Conservation (phyloP, 2,797 vertebrate genomes). For the Siniperca obscura region DNA sequence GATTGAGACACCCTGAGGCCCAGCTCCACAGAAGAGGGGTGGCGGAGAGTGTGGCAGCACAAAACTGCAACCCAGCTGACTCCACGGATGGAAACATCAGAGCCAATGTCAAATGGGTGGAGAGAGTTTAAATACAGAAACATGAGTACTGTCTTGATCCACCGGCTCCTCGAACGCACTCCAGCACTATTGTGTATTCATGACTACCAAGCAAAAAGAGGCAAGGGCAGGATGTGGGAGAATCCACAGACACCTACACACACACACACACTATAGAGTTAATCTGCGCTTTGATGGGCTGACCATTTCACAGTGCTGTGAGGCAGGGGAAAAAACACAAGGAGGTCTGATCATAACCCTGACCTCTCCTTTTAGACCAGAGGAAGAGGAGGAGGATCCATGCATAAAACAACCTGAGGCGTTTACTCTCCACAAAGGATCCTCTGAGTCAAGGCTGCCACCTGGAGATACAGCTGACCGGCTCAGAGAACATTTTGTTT, state of each 20-base stretch:
- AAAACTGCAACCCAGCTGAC: constrained; percentile 18
- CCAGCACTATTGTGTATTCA: constrained; percentile 77
- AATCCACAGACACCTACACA: constrained; percentile 37
- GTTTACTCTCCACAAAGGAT: constrained; percentile 5
- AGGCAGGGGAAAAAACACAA: constrained; percentile 28
- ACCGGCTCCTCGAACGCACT: constrained; percentile 51
- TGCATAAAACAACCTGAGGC: constrained; percentile 29
- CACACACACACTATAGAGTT: constrained; percentile 12
- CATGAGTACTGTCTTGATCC: constrained; percentile 66
- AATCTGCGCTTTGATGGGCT: constrained; percentile 67
- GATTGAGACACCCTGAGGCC: constrained; percentile 40
- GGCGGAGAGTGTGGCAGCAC: not conserved
- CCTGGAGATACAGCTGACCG: constrained; percentile 1
- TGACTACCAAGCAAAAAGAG: constrained; percentile 58
- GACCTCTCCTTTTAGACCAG: constrained; percentile 46
- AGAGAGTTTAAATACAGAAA: constrained; percentile 72
- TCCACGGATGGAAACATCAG: constrained; percentile 61
- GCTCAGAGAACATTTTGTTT: not conserved
- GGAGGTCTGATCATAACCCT: constrained; percentile 47
- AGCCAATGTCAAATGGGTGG: constrained; percentile 74
- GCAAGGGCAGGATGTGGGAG: constrained; percentile 49
- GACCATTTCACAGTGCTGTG: constrained; percentile 53
- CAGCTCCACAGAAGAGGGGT: constrained; percentile 13
- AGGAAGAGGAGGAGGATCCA: constrained; percentile 27
- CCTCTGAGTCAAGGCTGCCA: constrained; percentile 15